Conservation (phyloP, 1,140 invertebrate species). For the Tetramorium simillimum region DNA sequence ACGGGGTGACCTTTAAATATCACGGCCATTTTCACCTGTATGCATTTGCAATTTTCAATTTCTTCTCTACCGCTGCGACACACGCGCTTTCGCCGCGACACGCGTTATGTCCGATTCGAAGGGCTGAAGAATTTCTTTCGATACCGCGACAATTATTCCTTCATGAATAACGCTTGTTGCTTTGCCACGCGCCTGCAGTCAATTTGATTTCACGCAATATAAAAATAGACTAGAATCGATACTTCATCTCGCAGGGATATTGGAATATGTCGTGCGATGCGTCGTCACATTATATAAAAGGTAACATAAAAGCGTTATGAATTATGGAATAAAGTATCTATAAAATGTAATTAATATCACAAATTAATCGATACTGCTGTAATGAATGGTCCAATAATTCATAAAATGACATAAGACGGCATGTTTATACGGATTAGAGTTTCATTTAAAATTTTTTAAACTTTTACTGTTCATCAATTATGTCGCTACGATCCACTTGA, state of each 20-base stretch:
- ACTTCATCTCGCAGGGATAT: constrained; percentile 36
- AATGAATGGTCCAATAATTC: constrained; percentile 8
- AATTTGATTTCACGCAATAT: constrained; percentile 42
- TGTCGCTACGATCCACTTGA: not conserved
- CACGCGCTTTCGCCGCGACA: no score
- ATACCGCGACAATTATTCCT: constrained; percentile 1
- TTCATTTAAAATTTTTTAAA: not conserved
- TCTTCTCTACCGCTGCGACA: not conserved
- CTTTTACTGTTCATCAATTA: not conserved
- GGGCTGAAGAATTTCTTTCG: not conserved
- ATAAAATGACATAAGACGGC: not conserved
- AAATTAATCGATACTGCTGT: constrained; percentile 4
- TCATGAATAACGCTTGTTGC: not conserved
- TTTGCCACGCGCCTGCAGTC: constrained; percentile 18
- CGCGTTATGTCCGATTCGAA: not conserved
- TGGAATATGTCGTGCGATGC: constrained; percentile 21
- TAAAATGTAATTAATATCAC: not conserved
- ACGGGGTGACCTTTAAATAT: not conserved
- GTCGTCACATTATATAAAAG: not conserved
- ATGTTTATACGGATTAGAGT: not conserved
- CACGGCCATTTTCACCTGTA: not conserved
- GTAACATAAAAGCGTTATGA: not conserved
- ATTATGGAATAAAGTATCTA: constrained; percentile 34
- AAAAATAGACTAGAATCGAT: constrained; percentile 52
- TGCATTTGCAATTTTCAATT: not conserved